Conservation (phyloP, 1,140 invertebrate species). For the Drosophila lacertosa region DNA sequence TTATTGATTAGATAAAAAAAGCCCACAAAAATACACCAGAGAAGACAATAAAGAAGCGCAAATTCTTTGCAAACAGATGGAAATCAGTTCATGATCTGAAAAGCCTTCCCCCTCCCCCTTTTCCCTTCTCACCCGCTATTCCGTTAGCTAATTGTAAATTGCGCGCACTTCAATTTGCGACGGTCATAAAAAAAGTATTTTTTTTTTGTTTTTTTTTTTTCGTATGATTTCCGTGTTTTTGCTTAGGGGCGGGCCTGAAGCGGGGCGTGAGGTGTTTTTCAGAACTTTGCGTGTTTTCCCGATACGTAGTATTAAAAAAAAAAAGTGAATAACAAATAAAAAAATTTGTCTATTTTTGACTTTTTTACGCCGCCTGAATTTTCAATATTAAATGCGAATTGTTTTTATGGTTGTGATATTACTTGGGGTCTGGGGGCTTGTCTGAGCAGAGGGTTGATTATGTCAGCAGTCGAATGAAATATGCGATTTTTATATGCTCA, state of each 20-base stretch:
- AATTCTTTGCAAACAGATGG: constrained; percentile 35
- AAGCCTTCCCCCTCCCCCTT: neutral
- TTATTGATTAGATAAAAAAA: constrained; percentile 78
- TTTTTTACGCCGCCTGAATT: constrained; percentile 11
- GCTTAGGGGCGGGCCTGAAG: neutral
- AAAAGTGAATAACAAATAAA: neutral
- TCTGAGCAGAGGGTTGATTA: constrained; percentile 38
- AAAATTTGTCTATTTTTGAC: constrained; percentile 1
- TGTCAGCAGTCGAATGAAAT: constrained; percentile 48
- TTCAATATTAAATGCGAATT: constrained; percentile 7
- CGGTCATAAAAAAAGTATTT: constrained; percentile 65
- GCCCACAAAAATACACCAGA: constrained; percentile 22
- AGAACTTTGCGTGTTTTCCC: constrained; percentile 8
- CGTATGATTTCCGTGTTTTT: constrained; percentile 32
- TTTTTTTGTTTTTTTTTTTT: constrained; percentile 35
- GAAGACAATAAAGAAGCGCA: constrained; percentile 22
- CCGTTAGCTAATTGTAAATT: constrained; percentile 63
- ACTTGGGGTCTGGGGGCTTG: constrained; percentile 4
- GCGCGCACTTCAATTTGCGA: constrained; percentile 71
- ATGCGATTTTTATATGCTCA: constrained; percentile 36
- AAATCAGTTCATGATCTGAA: constrained; percentile 61
- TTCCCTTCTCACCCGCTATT: neutral
- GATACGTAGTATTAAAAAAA: constrained; percentile 3
- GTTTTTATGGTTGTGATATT: neutral
- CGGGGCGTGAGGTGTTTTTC: neutral